These are phyloP conservation scores for Acanthoscelides obtectus DNA, from an alignment of 2,888 invertebrate species.

Conservation along the genomic window DNA sequence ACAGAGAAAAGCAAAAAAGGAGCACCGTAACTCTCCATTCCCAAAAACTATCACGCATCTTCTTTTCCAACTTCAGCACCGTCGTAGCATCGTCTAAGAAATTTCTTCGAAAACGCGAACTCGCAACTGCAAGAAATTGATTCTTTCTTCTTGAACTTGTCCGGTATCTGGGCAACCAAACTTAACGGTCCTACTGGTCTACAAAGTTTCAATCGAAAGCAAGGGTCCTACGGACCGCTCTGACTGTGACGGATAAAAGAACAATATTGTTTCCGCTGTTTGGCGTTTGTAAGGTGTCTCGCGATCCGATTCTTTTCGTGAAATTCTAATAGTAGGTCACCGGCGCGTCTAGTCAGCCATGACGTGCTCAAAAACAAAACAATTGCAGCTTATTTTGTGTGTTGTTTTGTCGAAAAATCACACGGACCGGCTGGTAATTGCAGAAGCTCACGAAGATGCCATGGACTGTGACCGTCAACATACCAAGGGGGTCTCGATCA, in stretches of 20 bases:
- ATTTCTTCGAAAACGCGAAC: background rate
- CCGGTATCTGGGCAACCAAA: too few relatives aligned
- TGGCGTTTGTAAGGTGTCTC: background rate
- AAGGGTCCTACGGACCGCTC: too few relatives aligned
- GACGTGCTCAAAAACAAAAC: background rate
- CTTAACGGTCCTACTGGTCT: too few relatives aligned
- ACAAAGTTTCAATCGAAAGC: too few relatives aligned
- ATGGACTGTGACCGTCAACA: background rate
- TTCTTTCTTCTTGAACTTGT: too few relatives aligned
- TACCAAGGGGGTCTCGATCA: background rate
- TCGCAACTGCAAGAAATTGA: background rate
- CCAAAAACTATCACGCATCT: background rate
- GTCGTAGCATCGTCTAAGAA: background rate
- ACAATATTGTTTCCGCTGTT: background rate
- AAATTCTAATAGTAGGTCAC: background rate
- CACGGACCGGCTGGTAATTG: background rate
- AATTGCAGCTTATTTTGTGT: background rate
- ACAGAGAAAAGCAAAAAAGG: background rate
- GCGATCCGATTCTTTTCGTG: background rate
- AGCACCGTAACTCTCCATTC: background rate
- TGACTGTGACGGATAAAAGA: too few relatives aligned
- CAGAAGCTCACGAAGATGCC: background rate
- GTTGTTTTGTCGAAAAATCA: background rate
- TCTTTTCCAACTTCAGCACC: background rate
- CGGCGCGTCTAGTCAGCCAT: background rate